Conservation (phyloP, 1,140 invertebrate genomes). For the Heliothis virescens region DNA sequence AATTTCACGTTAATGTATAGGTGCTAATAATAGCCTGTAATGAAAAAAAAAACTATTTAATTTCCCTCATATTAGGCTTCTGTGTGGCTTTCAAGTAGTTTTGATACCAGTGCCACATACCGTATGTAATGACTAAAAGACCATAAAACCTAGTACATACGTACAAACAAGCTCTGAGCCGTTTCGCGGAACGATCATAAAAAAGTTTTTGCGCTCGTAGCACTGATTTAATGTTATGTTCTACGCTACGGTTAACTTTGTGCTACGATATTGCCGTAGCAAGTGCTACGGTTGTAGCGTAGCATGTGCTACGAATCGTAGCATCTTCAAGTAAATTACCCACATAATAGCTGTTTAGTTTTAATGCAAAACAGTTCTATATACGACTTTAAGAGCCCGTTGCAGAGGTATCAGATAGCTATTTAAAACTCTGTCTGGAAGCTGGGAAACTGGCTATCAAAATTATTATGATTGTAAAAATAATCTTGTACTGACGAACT, state of each 20-base stretch:
- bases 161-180: conserved; percentile 32
- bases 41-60: too few relatives aligned
- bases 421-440: too few relatives aligned
- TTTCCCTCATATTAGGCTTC: background rate
- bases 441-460: too few relatives aligned
- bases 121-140: background rate
- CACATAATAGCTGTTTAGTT: too few relatives aligned
- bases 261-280: conserved; percentile 31
- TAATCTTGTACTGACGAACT: background rate
- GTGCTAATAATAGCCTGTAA: too few relatives aligned
- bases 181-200: conserved; percentile 18
- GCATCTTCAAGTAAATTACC: too few relatives aligned
- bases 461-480: background rate
- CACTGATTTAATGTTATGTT: conserved; percentile 31
- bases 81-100: background rate
- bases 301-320: background rate
- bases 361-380: too few relatives aligned
- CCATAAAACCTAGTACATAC: conserved; percentile 19
- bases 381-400: too few relatives aligned
- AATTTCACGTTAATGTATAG: too few relatives aligned
- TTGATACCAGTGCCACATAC: background rate
- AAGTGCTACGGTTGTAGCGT: conserved; percentile 4
- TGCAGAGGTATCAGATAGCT: too few relatives aligned
- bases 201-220: conserved; percentile 23
- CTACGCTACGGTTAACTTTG: conserved; percentile 13